Evolutionary conservation across 2,113 vertebrate genomes (phyloP).

Genomic region (Steatornis caripensis): DNA sequence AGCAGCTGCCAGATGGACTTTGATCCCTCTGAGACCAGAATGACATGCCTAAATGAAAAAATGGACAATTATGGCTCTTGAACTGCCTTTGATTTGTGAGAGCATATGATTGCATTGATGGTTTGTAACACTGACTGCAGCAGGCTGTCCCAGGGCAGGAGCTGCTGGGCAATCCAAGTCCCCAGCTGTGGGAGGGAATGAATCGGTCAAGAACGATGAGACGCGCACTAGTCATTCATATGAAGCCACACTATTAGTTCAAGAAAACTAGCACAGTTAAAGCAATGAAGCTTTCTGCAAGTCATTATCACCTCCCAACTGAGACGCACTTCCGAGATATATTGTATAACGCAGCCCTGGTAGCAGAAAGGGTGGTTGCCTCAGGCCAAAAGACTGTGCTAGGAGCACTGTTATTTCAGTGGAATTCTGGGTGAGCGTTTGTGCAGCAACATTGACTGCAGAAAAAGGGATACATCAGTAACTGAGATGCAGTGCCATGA

Average conservation of each 20-base stretch:
- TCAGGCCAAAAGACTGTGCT: neutral
- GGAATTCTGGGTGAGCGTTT: neutral
- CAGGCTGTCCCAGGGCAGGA: neutral
- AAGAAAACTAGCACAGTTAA: neutral
- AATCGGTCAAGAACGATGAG: neutral
- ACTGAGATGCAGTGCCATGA: neutral
- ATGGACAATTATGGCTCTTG: neutral
- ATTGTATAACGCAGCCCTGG: neutral
- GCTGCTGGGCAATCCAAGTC: neutral
- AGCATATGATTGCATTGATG: accelerated
- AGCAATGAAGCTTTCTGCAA: neutral
- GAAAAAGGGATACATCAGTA: neutral
- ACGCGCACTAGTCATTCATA: neutral
- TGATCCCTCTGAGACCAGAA: neutral
- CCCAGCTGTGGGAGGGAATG: neutral
- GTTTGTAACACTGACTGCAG: neutral
- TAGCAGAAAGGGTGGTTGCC: neutral
- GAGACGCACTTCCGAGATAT: neutral
- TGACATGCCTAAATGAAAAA: neutral
- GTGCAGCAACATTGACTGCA: neutral
- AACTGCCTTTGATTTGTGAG: neutral
- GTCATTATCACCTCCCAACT: neutral
- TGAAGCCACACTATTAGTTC: neutral
- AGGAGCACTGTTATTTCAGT: neutral
- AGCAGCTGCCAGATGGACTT: neutral